Evolutionary conservation across 2,797 vertebrate species (phyloP).

Genomic region (Champsocephalus gunnari): DNA sequence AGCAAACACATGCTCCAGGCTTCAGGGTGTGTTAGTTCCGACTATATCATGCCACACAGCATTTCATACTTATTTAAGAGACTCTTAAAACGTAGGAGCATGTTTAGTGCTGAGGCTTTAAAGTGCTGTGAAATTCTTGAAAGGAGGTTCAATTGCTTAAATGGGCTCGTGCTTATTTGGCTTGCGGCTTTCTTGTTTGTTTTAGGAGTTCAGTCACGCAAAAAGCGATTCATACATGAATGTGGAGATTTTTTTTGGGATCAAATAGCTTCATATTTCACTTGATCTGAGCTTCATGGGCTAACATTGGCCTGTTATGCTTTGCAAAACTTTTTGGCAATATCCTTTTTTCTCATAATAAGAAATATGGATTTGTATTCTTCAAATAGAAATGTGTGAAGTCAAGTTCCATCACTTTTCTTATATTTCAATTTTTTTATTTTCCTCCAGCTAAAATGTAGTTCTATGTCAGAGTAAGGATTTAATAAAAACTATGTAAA

Average conservation of each 20-base stretch:
- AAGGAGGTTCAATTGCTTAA: constrained; percentile 61
- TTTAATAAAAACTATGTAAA: too few relatives aligned
- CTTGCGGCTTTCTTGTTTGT: constrained; percentile 74
- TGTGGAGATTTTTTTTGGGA: constrained; percentile 43
- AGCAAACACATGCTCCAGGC: constrained; percentile 58
- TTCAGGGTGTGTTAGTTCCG: constrained; percentile 66
- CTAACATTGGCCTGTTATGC: background rate
- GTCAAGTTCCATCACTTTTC: too few relatives aligned
- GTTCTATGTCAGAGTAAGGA: too few relatives aligned
- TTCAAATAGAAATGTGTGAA: too few relatives aligned
- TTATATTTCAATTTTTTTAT: too few relatives aligned
- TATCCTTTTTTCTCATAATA: background rate
- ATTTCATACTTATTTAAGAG: constrained; percentile 74
- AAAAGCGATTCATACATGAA: constrained; percentile 51
- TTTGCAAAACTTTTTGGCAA: constrained; percentile 43
- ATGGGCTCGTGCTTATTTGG: constrained; percentile 59
- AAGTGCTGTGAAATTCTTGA: constrained; percentile 76
- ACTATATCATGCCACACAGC: constrained; percentile 71
- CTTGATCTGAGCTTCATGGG: constrained; percentile 45
- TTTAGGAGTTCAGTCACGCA: constrained; percentile 58
- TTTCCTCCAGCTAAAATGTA: too few relatives aligned
- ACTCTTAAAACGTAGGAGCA: constrained; percentile 60
- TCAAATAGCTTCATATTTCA: constrained; percentile 52
- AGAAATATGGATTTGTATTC: too few relatives aligned
- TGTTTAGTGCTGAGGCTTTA: constrained; percentile 63